phyloP scores from a whole-genome alignment of 1,140 invertebrate species.

The Maconellicoccus hirsutus region DNA sequence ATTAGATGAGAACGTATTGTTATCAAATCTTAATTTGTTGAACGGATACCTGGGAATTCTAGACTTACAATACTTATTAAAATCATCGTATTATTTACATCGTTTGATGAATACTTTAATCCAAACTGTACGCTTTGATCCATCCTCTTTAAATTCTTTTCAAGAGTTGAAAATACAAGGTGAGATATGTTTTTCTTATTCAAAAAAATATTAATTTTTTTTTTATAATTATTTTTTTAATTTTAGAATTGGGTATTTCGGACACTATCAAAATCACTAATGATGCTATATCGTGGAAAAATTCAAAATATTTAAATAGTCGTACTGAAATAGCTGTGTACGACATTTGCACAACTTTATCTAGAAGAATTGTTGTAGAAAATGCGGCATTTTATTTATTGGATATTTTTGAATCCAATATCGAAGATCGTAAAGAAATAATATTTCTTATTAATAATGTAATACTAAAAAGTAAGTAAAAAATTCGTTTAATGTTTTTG shows the following conservation, averaged over 20 bases:
- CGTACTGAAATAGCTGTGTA: not conserved
- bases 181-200: not conserved
- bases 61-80: not conserved
- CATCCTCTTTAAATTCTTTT: not conserved
- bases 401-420: not conserved
- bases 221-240: not conserved
- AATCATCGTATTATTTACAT: not conserved
- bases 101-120: not conserved
- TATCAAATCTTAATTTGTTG: not conserved
- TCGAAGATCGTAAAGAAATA: not conserved
- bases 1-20: not conserved
- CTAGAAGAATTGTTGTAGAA: not conserved
- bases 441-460: conserved; percentile 11
- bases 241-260: not conserved
- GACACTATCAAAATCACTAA: not conserved
- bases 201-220: not conserved
- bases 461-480: not conserved
- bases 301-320: not conserved
- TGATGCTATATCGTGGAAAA: not conserved
- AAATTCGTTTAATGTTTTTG: not conserved
- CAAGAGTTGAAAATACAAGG: not conserved
- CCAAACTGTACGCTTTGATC: not conserved
- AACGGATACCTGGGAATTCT: not conserved
- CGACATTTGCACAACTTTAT: not conserved
- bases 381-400: not conserved